Evolutionary conservation across 2,888 invertebrate genomes (phyloP).

Genomic region (Microdon myrmicae): DNA sequence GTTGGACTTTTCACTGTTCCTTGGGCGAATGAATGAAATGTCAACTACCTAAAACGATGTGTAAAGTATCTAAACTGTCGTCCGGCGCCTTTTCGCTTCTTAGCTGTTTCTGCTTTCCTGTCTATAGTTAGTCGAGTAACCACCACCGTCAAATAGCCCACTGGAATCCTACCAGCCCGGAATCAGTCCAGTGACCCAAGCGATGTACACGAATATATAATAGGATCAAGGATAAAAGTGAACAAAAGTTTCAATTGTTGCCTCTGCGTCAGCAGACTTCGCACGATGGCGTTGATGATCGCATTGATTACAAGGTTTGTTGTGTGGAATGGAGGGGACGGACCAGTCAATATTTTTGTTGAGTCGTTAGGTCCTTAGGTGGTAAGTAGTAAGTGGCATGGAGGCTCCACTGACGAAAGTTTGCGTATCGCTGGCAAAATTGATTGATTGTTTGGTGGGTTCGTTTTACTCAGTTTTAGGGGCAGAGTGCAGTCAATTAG

Average conservation of each 20-base stretch:
- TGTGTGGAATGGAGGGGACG: neutral
- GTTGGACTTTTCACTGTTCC: slow-evolving; percentile 5
- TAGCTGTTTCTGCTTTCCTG: no score
- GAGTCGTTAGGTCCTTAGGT: no score
- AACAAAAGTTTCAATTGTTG: slow-evolving; percentile 44
- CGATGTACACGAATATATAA: slow-evolving; percentile 11
- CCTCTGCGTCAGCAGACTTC: slow-evolving; percentile 46
- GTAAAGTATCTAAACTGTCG: slow-evolving; percentile 26
- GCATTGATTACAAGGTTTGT: slow-evolving; percentile 38
- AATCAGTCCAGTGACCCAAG: no score
- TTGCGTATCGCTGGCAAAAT: no score
- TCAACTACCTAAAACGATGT: slow-evolving; percentile 43
- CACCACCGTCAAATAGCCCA: no score
- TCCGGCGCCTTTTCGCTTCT: neutral
- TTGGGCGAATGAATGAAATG: slow-evolving; percentile 26
- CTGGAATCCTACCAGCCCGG: no score
- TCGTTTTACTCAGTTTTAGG: no score
- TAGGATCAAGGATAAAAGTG: slow-evolving; percentile 11
- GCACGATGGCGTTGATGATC: slow-evolving; percentile 34
- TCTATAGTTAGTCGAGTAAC: no score
- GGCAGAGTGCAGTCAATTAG: no score
- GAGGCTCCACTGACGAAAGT: no score
- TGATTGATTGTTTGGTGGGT: no score
- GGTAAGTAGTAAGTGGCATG: no score
- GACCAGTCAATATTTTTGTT: slow-evolving; percentile 37